phyloP scores from a whole-genome alignment of 2,888 invertebrate species.

The Drosophila atripex region DNA sequence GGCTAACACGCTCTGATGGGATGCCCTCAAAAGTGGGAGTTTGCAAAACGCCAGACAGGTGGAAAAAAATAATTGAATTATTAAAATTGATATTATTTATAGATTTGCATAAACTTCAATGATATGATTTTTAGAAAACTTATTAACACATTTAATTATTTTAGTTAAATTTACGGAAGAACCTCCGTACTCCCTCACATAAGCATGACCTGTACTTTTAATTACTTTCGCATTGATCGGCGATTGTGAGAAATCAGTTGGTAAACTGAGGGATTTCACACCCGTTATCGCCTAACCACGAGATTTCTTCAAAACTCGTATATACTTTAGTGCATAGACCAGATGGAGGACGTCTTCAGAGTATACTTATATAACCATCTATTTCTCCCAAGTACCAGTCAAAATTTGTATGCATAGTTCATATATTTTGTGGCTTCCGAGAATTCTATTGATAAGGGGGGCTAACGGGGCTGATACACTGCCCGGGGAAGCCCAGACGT shows the following conservation, averaged over 20 bases:
- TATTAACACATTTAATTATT: constrained; percentile 20
- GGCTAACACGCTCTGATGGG: neutral
- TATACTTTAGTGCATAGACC: neutral
- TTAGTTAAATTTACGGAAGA: neutral
- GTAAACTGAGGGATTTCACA: constrained; percentile 12
- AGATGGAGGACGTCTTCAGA: neutral
- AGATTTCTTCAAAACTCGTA: constrained; percentile 1
- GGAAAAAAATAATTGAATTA: too few species aligned
- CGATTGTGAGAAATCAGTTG: constrained; percentile 1
- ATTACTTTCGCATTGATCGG: constrained; percentile 4
- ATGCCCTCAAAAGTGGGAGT: neutral
- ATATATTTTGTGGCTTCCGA: constrained; percentile 17
- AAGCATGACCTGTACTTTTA: constrained; percentile 21
- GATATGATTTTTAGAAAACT: neutral
- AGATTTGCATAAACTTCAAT: too few species aligned
- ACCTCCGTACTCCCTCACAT: constrained; percentile 2
- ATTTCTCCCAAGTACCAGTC: neutral
- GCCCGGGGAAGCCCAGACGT: constrained; percentile 31
- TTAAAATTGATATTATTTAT: too few species aligned
- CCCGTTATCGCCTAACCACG: constrained; percentile 4
- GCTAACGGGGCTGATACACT: constrained; percentile 2
- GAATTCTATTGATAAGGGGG: constrained; percentile 33
- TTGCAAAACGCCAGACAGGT: neutral
- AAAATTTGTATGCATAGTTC: neutral
- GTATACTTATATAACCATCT: neutral